Conservation (phyloP, 2,113 vertebrate genomes). For the Mola mola region DNA sequence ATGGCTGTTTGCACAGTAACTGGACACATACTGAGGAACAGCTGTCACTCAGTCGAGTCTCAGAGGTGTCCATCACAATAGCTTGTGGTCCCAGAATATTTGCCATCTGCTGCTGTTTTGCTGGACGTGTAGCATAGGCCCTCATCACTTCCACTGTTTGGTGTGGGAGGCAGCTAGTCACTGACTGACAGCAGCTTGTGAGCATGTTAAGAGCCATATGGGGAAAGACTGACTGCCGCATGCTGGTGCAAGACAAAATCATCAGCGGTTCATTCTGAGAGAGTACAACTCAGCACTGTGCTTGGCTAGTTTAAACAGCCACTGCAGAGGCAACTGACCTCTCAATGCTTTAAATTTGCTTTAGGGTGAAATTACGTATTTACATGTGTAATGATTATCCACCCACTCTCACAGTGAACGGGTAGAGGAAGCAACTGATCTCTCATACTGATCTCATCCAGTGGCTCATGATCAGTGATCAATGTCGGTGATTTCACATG, state of each 20-base stretch:
- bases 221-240: constrained; percentile 54
- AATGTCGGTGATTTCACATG: no score
- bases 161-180: constrained; percentile 63
- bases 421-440: no score
- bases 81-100: constrained; percentile 57
- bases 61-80: constrained; percentile 61
- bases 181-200: constrained; percentile 72
- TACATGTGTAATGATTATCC: no score
- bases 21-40: constrained; percentile 56
- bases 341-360: not conserved
- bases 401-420: no score
- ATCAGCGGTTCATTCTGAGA: constrained; percentile 34
- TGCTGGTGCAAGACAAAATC: constrained; percentile 42
- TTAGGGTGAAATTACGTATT: not conserved
- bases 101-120: constrained; percentile 69
- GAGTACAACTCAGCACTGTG: constrained; percentile 35
- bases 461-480: no score
- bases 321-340: not conserved
- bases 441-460: no score
- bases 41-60: constrained; percentile 68
- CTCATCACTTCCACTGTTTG: constrained; percentile 48
- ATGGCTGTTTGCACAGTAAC: constrained; percentile 46
- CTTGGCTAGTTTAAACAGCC: constrained; percentile 6
- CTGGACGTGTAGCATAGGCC: constrained; percentile 39
- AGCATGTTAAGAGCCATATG: constrained; percentile 72